phyloP scores from a whole-genome alignment of 2,113 vertebrate species.

The Chamaetylas fuelleborni region DNA sequence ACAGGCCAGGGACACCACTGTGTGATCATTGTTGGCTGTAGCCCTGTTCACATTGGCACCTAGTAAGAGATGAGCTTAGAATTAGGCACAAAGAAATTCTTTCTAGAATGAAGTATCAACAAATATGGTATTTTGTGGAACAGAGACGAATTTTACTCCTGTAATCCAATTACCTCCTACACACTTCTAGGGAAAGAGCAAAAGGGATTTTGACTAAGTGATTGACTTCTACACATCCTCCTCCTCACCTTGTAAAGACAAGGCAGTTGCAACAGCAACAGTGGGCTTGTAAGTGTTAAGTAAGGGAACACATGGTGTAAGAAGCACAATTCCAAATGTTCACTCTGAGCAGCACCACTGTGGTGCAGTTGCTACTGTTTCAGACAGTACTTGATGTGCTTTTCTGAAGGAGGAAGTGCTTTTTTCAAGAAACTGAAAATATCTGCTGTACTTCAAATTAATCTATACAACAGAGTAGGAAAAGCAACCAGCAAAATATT shows the following conservation, averaged over 20 bases:
- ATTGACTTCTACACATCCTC: neutral
- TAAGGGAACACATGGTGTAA: neutral
- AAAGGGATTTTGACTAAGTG: neutral
- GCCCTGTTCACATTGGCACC: constrained; percentile 98
- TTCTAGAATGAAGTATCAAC: neutral
- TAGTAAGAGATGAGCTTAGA: constrained; percentile 54
- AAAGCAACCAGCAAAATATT: neutral
- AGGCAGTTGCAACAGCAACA: neutral
- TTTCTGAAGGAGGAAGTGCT: neutral
- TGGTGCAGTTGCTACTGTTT: neutral
- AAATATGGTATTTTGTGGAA: neutral
- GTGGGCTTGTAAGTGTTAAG: neutral
- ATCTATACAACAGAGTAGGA: neutral
- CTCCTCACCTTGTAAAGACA: neutral
- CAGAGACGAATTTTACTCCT: neutral
- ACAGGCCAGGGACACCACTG: constrained; percentile 97
- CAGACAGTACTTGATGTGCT: neutral
- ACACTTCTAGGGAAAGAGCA: neutral
- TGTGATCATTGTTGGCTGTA: constrained; percentile 98
- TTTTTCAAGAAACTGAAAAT: neutral
- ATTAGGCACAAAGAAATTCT: neutral
- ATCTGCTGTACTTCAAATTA: neutral
- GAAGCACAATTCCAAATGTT: neutral
- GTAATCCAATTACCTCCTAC: neutral
- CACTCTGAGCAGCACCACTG: neutral